Evolutionary conservation across 2,113 vertebrate genomes (phyloP).

Genomic region (Poeciliopsis retropinna): DNA sequence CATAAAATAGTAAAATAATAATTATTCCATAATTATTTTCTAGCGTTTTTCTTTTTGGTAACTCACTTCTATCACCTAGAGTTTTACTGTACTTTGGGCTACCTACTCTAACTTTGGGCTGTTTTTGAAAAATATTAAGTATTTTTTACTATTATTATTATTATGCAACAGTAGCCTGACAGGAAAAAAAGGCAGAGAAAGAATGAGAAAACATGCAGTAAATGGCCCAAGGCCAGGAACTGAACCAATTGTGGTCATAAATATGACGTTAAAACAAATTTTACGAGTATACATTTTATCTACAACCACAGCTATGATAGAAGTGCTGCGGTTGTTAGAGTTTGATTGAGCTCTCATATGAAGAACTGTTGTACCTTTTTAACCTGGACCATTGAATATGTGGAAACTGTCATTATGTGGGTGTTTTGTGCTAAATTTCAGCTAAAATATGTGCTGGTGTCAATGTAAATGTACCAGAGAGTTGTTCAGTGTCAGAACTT

Average conservation of each 20-base stretch:
- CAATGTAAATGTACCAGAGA: constrained; percentile 23
- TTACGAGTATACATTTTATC: constrained; percentile 14
- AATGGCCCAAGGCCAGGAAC: too few species aligned
- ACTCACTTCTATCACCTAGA: too few species aligned
- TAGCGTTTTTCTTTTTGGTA: too few species aligned
- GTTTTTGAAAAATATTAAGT: too few species aligned
- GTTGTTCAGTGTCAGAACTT: constrained; percentile 27
- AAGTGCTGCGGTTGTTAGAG: constrained; percentile 8
- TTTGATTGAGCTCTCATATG: constrained; percentile 22
- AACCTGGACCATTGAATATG: constrained; percentile 36
- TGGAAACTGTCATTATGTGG: constrained; percentile 12
- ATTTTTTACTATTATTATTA: too few species aligned
- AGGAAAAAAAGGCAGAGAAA: too few species aligned
- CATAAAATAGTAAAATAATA: too few species aligned
- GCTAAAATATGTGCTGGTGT: constrained; percentile 17
- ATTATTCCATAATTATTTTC: too few species aligned
- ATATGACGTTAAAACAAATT: not conserved
- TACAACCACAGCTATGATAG: constrained; percentile 2
- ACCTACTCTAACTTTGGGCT: too few species aligned
- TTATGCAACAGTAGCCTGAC: too few species aligned
- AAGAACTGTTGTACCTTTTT: constrained; percentile 40
- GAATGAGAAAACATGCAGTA: too few species aligned
- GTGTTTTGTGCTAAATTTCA: constrained; percentile 6
- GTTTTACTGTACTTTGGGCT: too few species aligned
- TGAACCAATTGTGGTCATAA: not conserved